Base-by-base conservation (phyloP, 2,797 vertebrate species). In the Mus spretus region DNA sequence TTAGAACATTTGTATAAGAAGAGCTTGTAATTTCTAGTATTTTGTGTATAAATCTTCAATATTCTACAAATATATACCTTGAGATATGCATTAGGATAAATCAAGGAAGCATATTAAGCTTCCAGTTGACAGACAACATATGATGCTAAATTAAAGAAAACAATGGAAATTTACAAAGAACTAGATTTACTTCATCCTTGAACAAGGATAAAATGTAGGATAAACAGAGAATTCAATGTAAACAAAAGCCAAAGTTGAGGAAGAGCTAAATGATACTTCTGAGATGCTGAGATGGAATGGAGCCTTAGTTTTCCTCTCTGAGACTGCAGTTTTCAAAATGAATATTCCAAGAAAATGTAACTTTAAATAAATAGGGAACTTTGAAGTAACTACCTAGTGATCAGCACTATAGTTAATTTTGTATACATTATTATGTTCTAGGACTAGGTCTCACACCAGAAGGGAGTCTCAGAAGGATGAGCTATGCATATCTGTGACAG, bases 251-350 rank as follows among this genome's bases (percentile, higher is more conserved):
- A 89, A n/a, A 83, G 55, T 0, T 84, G 70, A 79, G n/a, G 24
- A 53, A 55, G 24, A 93, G 19, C 44, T 83, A 28, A 5, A 17
- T 22, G 44, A 92, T 83, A 26, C 22, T 10, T 77, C 19, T 84
- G 81, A 92, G 44, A 20, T 81, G 13, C 4, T 28, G 5, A 13
- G 1, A 1, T 53, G 15, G 53, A 34, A 37, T 63, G 57, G 2
- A 19, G 2, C 1, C 37, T 92, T 83, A 9, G 15, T 53, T 89
- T 53, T 81, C 6, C 1, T 88, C 31, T 72, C 9, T 40, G 70
- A 72, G 7, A 44, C 12, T 72, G 22, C 12, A 72, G 26, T 59
- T 89, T 79, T 87, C 26, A 65, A 91, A 94, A 91, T 72, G 91
- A 82, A 59, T 93, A 83, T 67, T 89, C 57, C 53, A 83, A 1